phyloP scores from a whole-genome alignment of 37 sponge, comb jelly and placozoan species.

The Eunapius fragilis region DNA sequence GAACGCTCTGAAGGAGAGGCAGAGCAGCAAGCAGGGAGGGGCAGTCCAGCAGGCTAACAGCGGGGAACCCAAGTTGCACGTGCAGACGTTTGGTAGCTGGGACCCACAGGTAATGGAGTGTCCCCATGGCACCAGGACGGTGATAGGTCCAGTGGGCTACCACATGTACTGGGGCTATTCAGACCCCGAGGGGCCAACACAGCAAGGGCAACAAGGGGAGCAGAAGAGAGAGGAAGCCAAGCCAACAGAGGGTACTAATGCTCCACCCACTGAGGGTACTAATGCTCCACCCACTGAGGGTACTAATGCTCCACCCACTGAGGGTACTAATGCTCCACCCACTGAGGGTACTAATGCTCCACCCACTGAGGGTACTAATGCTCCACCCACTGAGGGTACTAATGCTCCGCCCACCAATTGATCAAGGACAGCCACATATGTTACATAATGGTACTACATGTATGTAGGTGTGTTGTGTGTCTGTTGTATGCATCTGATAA shows the following conservation, averaged over 20 bases:
- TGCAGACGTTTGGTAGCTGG: constrained; percentile 16
- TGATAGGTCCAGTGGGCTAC: constrained; percentile 34
- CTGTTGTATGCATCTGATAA: no score
- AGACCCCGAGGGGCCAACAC: constrained; percentile 23
- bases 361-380: background rate
- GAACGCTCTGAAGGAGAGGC: background rate
- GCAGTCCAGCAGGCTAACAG: background rate
- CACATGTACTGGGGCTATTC: constrained; percentile 39
- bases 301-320: background rate
- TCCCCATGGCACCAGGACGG: constrained; percentile 19
- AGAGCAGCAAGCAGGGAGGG: background rate
- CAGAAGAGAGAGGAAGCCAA: background rate
- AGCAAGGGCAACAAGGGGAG: background rate
- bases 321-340: no score
- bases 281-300: background rate
- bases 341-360: background rate
- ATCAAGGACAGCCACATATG: background rate
- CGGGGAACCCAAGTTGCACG: constrained; percentile 14
- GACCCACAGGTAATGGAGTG: constrained; percentile 12
- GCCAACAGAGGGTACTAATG: background rate
- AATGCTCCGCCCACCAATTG: background rate
- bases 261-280: background rate
- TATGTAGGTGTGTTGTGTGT: no score
- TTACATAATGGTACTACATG: no score
- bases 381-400: background rate